phyloP scores from a whole-genome alignment of 53 echinoderm and acorn worm species.

The Paelopatides confundens region DNA sequence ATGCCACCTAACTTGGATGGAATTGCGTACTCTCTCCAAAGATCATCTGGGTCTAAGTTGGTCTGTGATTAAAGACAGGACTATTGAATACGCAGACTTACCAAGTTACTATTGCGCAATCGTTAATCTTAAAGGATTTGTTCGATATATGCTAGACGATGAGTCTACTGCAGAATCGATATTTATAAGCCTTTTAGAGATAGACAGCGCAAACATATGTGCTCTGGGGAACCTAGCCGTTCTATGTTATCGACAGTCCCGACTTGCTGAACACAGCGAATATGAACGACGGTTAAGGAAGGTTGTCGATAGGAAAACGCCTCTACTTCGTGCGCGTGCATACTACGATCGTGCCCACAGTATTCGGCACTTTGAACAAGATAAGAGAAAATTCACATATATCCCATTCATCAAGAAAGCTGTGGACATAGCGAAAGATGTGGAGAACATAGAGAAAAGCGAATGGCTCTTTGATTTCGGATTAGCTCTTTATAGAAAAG shows the following conservation, averaged over 20 bases:
- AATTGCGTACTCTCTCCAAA: slow-evolving; percentile 66
- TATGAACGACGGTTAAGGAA: slow-evolving; percentile 54
- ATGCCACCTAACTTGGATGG: slow-evolving; percentile 92
- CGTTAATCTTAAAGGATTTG: slow-evolving; percentile 79
- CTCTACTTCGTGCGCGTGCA: slow-evolving; percentile 69
- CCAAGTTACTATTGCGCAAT: slow-evolving; percentile 74
- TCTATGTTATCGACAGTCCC: slow-evolving; percentile 73
- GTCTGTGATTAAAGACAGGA: slow-evolving; percentile 32
- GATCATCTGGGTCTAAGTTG: slow-evolving; percentile 54
- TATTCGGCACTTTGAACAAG: slow-evolving; percentile 84
- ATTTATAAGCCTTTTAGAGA: slow-evolving; percentile 60
- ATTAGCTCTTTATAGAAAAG: slow-evolving; percentile 72
- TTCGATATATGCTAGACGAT: slow-evolving; percentile 72
- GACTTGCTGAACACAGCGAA: slow-evolving; percentile 65
- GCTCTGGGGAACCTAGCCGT: slow-evolving; percentile 83
- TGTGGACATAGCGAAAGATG: slow-evolving; percentile 65
- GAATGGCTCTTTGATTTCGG: slow-evolving; percentile 96
- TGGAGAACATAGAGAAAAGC: slow-evolving; percentile 65
- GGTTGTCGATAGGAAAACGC: slow-evolving; percentile 35
- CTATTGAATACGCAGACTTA: slow-evolving; percentile 53
- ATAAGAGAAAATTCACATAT: slow-evolving; percentile 81
- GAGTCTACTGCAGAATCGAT: slow-evolving; percentile 65
- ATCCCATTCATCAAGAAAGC: slow-evolving; percentile 73
- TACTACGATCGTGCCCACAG: slow-evolving; percentile 86
- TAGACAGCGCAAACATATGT: slow-evolving; percentile 70